Evolutionary conservation across 2,113 vertebrate genomes (phyloP).

Genomic region (Pterocles burchelli): DNA sequence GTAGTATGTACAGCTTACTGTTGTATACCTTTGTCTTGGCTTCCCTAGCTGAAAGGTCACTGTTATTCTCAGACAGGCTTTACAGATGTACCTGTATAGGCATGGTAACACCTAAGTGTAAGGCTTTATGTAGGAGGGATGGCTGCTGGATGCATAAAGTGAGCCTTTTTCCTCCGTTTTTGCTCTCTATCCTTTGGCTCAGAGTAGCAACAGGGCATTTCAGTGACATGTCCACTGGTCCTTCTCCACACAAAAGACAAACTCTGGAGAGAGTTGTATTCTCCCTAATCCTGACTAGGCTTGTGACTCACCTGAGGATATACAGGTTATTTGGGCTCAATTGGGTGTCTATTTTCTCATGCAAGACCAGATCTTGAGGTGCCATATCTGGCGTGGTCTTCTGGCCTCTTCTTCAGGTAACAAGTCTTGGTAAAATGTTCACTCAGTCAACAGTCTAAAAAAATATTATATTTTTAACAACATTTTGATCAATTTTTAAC

Average conservation of each 20-base stretch:
- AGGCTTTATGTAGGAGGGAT: background rate
- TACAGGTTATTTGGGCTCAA: background rate
- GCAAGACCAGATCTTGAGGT: background rate
- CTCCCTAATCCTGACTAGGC: background rate
- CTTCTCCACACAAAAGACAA: too few species aligned
- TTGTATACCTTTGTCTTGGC: background rate
- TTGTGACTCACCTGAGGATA: background rate
- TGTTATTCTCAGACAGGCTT: background rate
- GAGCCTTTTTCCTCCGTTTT: background rate
- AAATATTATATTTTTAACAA: background rate
- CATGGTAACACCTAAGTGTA: background rate
- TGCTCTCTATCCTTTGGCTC: background rate
- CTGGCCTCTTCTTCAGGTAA: background rate
- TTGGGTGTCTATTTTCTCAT: background rate
- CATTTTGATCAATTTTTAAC: background rate
- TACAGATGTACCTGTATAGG: background rate
- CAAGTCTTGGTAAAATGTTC: background rate
- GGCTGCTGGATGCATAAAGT: background rate
- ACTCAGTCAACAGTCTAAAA: background rate
- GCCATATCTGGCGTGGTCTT: background rate
- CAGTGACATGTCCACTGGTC: background rate
- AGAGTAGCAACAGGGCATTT: background rate
- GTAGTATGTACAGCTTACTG: background rate
- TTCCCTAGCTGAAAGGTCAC: background rate
- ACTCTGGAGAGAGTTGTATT: background rate